phyloP scores from a whole-genome alignment of 2,888 invertebrate genomes.

The Cecidostiba fungosa region DNA sequence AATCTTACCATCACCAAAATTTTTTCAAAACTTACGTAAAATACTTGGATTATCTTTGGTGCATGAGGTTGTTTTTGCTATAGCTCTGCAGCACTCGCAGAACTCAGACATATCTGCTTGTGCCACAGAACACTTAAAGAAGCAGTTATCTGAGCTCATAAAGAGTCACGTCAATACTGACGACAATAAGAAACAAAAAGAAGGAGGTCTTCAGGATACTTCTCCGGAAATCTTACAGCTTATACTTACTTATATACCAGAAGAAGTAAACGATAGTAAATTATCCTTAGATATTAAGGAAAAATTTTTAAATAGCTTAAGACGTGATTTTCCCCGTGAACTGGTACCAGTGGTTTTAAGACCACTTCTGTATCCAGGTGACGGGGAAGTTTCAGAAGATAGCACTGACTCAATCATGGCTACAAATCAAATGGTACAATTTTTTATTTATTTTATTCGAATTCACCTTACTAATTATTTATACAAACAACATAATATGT shows the following conservation, averaged over 20 bases:
- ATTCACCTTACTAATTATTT: conserved; percentile 4
- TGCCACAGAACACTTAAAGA: conserved; percentile 90
- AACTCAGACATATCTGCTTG: conserved; percentile 88
- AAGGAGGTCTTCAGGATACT: conserved; percentile 94
- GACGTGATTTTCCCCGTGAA: conserved; percentile 93
- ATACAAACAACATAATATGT: background rate
- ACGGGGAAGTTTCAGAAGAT: conserved; percentile 84
- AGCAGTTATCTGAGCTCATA: conserved; percentile 91
- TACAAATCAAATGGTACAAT: conserved; percentile 76
- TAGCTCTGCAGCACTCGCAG: conserved; percentile 91
- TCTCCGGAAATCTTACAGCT: conserved; percentile 94
- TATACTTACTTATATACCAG: conserved; percentile 85
- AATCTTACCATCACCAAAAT: conserved; percentile 89
- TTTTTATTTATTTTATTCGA: conserved; percentile 9
- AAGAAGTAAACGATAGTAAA: conserved; percentile 82
- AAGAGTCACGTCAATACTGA: conserved; percentile 91
- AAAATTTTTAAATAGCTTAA: conserved; percentile 90
- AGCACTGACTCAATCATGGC: conserved; percentile 77
- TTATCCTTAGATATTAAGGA: conserved; percentile 88
- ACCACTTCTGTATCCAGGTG: conserved; percentile 92
- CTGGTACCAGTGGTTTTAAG: conserved; percentile 94
- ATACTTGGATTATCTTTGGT: conserved; percentile 92
- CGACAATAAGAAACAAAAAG: conserved; percentile 85
- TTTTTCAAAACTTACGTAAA: conserved; percentile 92
- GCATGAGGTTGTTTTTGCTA: conserved; percentile 94